Evolutionary conservation across 2,797 vertebrate species (phyloP), one percentile per base, ranked within the genome.

Genomic region (Clarias pachynema): DNA sequence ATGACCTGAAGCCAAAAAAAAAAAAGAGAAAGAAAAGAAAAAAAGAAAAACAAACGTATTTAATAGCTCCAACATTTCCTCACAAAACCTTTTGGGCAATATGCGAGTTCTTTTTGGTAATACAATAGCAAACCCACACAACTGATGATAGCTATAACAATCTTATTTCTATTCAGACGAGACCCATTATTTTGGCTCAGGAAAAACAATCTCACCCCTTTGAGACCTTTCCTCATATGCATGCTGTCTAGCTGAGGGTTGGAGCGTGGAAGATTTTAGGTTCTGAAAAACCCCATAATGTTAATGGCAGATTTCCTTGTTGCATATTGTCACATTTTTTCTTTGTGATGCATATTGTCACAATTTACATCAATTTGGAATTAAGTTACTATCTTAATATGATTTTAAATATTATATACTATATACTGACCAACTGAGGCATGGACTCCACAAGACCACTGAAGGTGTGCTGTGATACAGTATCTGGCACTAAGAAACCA

Each of bases 141-240:
- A 2, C 31, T 62, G 18, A 18, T 65, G 37, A 80, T 49, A 59
- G 49, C 22, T 4, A 22, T n/a, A 66, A 78, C 82, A 81, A 49
- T 40, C 59, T 10, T 57, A 53, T 83, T 57, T 59, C 74, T 84
- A 86, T 87, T 88, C 87, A 88, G 74, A 9, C 4, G 87, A 84
- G 84, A 83, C 84, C 87, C 84, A 83, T 89, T 89, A 89, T 78
- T 66, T 77, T 69, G 31, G 73, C 49, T 26, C n/a, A 79, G 60
- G 53, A 87, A 81, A 49, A 86, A 80, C 80, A 89, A 77, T 14
- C 16, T 20, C 31, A 18, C 79, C 20, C 82, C 73, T 82, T 56
- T 68, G 88, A 85, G 88, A 87, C 75, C n/a, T 83, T 57, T 77
- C 31, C 44, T 79, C 44, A 75, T 66, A 77, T 85, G 72, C 29